Evolutionary conservation across 2,113 vertebrate genomes (phyloP), one percentile per base, ranked within the genome.

Genomic region (Brevimyrus niger): DNA sequence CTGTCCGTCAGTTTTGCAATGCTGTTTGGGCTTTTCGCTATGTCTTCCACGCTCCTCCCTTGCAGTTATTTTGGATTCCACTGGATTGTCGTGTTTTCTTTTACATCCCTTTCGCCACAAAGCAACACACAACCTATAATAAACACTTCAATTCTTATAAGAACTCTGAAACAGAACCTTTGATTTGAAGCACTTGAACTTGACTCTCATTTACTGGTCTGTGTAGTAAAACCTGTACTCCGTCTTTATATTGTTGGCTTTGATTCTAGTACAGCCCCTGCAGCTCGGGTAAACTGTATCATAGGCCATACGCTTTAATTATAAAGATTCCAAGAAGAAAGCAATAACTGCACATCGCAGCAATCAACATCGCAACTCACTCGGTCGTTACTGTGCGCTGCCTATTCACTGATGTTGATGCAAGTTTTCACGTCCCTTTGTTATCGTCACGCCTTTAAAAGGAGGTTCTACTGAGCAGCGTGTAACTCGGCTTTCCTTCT

Each of bases 361-460:
- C 44, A 84, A 21, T 44, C 19, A 47, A 23, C 82, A 19, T 86
- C 50, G 91, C 65, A 27, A 27, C 61, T 65, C 61, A 65, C 23
- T 10, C 23, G n/a, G 23, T 65, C 89, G 88, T 90, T 86, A 87
- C 91, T 91, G 91, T 1, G 35, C 23, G 35, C 23, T 23, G 88
- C 44, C 13, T 61, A 46, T 46, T 84, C 19, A 44, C 91, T 95
- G 96, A 94, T 95, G 95, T 95, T 95, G 95, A 96, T 95, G 95
- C 93, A 94, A 95, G 95, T 93, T 94, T 93, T 92, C 92, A 90
- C 92, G 93, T 92, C 90, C 90, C 92, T 94, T 93, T 93, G 94
- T 94, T 53, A 50, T n/a, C 76, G 93, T 93, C 94, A 94, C 93
- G 92, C 92, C 93, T 94, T 91, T 90, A 82, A 91, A 90, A 88